These are phyloP conservation scores for Ochropacha duplaris DNA, from an alignment of 2,888 invertebrate species.

Conservation along the genomic window DNA sequence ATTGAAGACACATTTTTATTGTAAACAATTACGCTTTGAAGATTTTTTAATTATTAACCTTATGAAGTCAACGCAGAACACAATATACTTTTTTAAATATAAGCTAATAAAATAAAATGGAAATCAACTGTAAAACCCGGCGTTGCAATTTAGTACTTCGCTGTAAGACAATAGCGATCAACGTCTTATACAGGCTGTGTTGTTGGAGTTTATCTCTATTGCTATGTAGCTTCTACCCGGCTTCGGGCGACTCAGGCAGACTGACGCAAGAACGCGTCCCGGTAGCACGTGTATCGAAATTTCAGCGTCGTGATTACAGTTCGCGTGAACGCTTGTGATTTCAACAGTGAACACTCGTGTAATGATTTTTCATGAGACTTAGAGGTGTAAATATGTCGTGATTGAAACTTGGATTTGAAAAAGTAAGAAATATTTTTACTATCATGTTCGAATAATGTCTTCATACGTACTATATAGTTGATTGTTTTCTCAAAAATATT, in stretches of 20 bases:
- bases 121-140: too few relatives aligned
- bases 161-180: neutral
- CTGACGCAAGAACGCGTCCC: slow-evolving; percentile 3
- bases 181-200: neutral
- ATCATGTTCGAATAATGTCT: too few relatives aligned
- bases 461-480: too few relatives aligned
- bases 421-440: neutral
- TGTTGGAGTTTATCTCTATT: neutral
- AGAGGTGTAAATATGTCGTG: neutral
- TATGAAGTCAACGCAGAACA: neutral
- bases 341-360: neutral
- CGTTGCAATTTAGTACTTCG: neutral
- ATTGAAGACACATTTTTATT: neutral
- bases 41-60: neutral
- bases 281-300: neutral
- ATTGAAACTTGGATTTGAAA: neutral
- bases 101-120: too few relatives aligned
- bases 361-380: neutral
- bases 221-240: neutral
- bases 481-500: too few relatives aligned
- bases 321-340: neutral
- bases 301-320: neutral
- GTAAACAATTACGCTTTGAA: neutral
- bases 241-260: slow-evolving; percentile 2
- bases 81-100: too few relatives aligned